phyloP scores from a whole-genome alignment of 2,797 vertebrate genomes.

The Rhinophrynus dorsalis region DNA sequence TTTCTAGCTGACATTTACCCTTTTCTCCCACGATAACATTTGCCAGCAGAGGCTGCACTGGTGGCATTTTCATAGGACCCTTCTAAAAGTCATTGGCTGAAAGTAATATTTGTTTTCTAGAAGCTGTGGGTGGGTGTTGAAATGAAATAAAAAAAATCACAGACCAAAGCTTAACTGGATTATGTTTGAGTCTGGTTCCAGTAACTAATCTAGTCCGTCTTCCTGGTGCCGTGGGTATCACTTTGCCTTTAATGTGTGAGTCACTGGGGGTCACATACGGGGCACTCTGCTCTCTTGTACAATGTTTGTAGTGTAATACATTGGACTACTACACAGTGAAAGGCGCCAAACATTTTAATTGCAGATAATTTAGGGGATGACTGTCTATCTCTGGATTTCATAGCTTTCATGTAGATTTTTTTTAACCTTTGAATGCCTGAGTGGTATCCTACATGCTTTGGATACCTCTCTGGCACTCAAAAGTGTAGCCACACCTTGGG shows the following conservation, averaged over 20 bases:
- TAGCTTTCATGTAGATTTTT: no score
- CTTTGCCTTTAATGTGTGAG: conserved; percentile 28
- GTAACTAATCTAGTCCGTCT: conserved; percentile 25
- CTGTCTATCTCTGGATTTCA: no score
- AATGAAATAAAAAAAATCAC: conserved; percentile 38
- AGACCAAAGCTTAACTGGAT: conserved; percentile 41
- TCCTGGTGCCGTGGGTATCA: conserved; percentile 30
- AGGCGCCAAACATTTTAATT: conserved; percentile 10
- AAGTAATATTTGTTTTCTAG: conserved; percentile 15
- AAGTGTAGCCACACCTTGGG: no score
- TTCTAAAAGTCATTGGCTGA: background rate
- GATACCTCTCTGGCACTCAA: no score
- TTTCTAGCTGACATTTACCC: background rate
- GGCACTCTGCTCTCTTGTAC: conserved; percentile 1
- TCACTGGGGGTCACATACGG: conserved; percentile 31
- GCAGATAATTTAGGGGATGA: background rate
- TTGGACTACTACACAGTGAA: background rate
- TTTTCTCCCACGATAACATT: background rate
- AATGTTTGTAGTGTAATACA: conserved; percentile 1
- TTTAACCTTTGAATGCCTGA: no score
- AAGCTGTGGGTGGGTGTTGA: conserved; percentile 9
- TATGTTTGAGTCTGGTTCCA: conserved; percentile 43
- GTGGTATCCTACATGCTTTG: no score
- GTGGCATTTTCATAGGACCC: background rate
- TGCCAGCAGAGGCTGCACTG: background rate